phyloP scores from a whole-genome alignment of 2,797 vertebrate genomes.

The Darevskia nairensis region DNA sequence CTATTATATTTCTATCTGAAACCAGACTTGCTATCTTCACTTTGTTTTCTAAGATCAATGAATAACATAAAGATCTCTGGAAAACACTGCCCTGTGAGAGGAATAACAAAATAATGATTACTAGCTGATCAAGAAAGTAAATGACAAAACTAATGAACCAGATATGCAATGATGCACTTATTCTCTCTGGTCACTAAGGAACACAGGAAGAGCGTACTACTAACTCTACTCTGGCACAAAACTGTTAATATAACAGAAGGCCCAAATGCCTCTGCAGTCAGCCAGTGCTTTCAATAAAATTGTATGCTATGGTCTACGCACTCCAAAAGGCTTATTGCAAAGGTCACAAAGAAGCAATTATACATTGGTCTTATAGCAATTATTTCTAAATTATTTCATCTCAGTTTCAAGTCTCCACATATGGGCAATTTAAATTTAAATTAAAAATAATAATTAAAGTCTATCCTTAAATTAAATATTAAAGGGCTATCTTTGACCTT shows the following conservation, averaged over 20 bases:
- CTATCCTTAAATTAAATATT: too few relatives aligned
- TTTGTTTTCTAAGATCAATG: too few relatives aligned
- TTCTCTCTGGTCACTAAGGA: neutral
- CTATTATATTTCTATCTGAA: neutral
- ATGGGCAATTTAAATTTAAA: neutral
- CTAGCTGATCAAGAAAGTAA: neutral
- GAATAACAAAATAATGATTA: neutral
- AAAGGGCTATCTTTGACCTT: conserved; percentile 11
- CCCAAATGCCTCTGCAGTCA: neutral
- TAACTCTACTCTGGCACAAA: neutral
- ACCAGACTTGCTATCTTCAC: too few relatives aligned
- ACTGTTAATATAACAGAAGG: neutral
- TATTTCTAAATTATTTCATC: conserved; percentile 7
- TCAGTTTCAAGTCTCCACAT: conserved; percentile 11
- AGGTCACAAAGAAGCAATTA: neutral
- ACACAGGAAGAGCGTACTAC: neutral
- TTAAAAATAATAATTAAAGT: too few relatives aligned
- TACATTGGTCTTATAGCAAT: neutral
- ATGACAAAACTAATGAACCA: neutral
- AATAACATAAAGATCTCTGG: neutral
- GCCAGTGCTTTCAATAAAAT: neutral
- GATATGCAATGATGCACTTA: neutral
- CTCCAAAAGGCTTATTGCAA: neutral
- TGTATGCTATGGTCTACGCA: neutral
- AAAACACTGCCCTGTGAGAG: neutral